Evolutionary conservation across 2,113 vertebrate species (phyloP).

Genomic region (Pogona vitticeps): DNA sequence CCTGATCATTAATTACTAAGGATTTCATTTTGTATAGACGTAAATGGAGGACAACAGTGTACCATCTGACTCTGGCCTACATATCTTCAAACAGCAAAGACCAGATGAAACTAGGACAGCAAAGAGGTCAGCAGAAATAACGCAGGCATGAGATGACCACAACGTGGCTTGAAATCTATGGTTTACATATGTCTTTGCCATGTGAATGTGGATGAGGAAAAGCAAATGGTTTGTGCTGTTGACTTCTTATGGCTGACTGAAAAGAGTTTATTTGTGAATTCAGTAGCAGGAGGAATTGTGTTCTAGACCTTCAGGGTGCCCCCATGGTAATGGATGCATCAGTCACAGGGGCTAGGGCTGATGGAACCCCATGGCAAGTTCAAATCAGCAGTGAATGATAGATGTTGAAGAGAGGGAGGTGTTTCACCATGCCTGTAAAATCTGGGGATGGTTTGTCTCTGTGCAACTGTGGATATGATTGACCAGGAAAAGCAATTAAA

Average conservation of each 20-base stretch:
- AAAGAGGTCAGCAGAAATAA: conserved; percentile 47
- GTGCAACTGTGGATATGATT: neutral
- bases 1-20: conserved; percentile 52
- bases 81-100: conserved; percentile 47
- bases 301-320: neutral
- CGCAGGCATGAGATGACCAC: conserved; percentile 30
- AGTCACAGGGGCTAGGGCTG: too few species aligned
- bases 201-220: conserved; percentile 18
- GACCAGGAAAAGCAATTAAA: neutral
- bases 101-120: neutral
- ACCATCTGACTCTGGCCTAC: neutral
- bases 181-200: neutral
- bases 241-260: neutral
- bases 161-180: conserved; percentile 5
- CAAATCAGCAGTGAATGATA: too few species aligned
- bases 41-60: conserved; percentile 1
- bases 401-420: conserved; percentile 22
- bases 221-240: neutral
- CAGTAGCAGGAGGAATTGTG: too few species aligned
- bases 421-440: neutral
- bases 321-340: neutral
- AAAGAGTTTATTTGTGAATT: neutral
- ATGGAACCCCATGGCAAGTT: neutral
- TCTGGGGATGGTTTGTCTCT: too few species aligned
- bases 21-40: conserved; percentile 47